phyloP scores from a whole-genome alignment of 2,797 vertebrate genomes.

The Otolemur crassicaudatus region DNA sequence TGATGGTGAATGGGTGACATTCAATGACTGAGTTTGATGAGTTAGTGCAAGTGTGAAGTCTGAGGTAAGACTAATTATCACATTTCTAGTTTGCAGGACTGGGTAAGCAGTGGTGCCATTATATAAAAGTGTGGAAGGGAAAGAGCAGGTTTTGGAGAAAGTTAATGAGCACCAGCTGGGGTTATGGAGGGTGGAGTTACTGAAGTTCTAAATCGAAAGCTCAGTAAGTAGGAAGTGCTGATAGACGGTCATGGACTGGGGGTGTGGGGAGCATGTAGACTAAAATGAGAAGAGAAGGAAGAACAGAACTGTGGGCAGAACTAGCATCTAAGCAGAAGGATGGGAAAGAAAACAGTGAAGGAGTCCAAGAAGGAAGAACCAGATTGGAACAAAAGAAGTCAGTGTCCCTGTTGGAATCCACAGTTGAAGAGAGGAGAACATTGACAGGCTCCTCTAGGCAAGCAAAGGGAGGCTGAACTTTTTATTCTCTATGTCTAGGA shows the following conservation, averaged over 20 bases:
- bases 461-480: not conserved
- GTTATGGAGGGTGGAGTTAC: not conserved
- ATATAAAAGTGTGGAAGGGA: not conserved
- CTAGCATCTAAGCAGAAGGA: constrained; percentile 3
- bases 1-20: not conserved
- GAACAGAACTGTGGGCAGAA: not conserved
- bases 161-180: not conserved
- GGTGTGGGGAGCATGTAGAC: not conserved
- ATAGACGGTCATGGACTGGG: not conserved
- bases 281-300: constrained; percentile 12
- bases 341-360: not conserved
- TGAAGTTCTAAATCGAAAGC: not conserved
- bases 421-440: not conserved
- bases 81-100: not conserved
- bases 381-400: not conserved
- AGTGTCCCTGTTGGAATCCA: not conserved
- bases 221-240: not conserved
- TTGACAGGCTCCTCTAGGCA: not conserved
- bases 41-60: not conserved
- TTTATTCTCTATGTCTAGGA: not conserved
- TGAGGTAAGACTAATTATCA: not conserved
- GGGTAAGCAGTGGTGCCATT: not conserved
- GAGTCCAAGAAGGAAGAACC: not conserved
- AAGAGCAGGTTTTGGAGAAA: not conserved
- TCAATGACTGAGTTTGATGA: not conserved